Conservation (phyloP, 2,888 invertebrate species). For the Zonitis immaculata region DNA sequence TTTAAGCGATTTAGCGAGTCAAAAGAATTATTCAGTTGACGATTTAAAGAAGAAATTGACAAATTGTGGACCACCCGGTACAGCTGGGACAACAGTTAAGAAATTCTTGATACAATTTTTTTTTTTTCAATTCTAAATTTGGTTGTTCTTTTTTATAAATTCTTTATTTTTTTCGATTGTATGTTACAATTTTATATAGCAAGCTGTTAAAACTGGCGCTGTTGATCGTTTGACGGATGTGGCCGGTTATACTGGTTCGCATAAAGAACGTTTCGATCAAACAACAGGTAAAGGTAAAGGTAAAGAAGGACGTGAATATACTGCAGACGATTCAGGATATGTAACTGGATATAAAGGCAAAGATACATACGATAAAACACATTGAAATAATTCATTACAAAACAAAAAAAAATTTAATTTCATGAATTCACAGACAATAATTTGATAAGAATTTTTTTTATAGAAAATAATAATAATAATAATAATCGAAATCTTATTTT, state of each 20-base stretch:
- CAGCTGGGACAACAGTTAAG: constrained; percentile 22
- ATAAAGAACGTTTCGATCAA: constrained; percentile 80
- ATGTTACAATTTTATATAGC: too few relatives aligned
- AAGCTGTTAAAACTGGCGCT: constrained; percentile 53
- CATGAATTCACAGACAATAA: too few relatives aligned
- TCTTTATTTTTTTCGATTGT: not conserved
- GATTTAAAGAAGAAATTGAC: constrained; percentile 74
- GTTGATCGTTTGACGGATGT: constrained; percentile 77
- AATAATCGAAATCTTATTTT: too few relatives aligned
- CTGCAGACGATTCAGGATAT: constrained; percentile 69
- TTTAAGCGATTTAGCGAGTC: constrained; percentile 74
- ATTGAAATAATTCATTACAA: too few relatives aligned
- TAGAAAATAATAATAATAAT: too few relatives aligned
- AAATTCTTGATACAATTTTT: constrained; percentile 11
- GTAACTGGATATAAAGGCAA: constrained; percentile 79
- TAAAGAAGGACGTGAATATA: constrained; percentile 75
- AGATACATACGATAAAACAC: constrained; percentile 62
- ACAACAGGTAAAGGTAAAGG: constrained; percentile 78
- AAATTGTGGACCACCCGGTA: constrained; percentile 60
- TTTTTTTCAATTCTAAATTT: not conserved
- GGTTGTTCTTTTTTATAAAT: not conserved
- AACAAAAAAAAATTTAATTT: too few relatives aligned
- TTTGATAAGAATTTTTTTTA: too few relatives aligned
- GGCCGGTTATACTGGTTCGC: constrained; percentile 80
- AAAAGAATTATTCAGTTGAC: constrained; percentile 67